Percentiles rank a stretch among this genome's conserved stretches.
Evolutionary conservation across 1,140 invertebrate genomes (phyloP).

Genomic region (Drosophila hydei): DNA sequence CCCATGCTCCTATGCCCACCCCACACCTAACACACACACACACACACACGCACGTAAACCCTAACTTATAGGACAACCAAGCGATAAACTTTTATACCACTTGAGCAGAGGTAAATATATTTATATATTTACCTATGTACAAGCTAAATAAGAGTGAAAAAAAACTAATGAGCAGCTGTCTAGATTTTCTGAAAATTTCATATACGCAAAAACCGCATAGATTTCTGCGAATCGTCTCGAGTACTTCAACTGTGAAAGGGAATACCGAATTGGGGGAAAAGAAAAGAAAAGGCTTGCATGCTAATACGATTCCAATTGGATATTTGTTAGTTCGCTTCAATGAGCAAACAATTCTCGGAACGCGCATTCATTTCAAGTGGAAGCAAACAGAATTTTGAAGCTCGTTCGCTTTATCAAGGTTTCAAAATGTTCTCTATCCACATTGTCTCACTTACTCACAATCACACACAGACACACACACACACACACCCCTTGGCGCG

Average conservation of each 20-base stretch:
- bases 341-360: conserved; percentile 1
- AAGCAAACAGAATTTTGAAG: neutral
- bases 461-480: no score
- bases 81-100: neutral
- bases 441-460: neutral
- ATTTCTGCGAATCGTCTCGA: conserved; percentile 11
- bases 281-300: neutral
- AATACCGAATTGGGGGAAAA: neutral
- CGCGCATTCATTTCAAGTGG: neutral
- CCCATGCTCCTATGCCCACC: neutral
- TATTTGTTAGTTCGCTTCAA: neutral
- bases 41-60: neutral
- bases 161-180: conserved; percentile 3
- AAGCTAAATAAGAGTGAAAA: neutral
- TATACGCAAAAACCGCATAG: conserved; percentile 1
- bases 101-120: neutral
- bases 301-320: conserved; percentile 12
- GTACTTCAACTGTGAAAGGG: neutral
- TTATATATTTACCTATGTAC: neutral
- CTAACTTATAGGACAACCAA: neutral
- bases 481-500: no score
- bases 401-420: conserved; percentile 5
- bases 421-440: neutral
- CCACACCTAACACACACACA: neutral
- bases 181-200: conserved; percentile 8